Evolutionary conservation across 30 jellyfish, hydroid and myxozoan genomes (phyloP).

Genomic region (Turritopsis dohrnii): DNA sequence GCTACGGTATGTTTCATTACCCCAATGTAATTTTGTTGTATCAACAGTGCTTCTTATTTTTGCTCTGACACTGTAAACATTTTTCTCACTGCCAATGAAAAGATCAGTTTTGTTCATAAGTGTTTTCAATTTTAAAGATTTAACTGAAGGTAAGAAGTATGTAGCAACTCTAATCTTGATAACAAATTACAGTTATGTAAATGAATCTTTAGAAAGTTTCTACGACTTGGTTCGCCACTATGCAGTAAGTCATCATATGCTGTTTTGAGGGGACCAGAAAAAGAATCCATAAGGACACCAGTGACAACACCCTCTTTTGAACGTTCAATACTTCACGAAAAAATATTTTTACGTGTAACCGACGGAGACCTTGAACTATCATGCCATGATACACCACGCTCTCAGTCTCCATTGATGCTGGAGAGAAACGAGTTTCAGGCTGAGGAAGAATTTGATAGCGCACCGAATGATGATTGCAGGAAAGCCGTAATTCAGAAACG

Average conservation of each 20-base stretch:
- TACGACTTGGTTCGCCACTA: conserved; percentile 85
- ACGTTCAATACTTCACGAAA: conserved; percentile 24
- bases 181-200: too few species aligned
- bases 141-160: too few species aligned
- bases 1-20: conserved; percentile 54
- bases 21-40: too few species aligned
- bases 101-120: too few species aligned
- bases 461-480: neutral
- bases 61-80: too few species aligned
- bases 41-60: too few species aligned
- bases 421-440: conserved; percentile 83
- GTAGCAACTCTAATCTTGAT: too few species aligned
- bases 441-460: conserved; percentile 44
- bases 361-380: conserved; percentile 75
- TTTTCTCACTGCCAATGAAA: too few species aligned
- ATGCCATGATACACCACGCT: conserved; percentile 41
- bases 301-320: conserved; percentile 1
- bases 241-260: conserved; percentile 93
- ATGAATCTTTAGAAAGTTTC: conserved; percentile 63
- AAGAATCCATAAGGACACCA: conserved; percentile 15
- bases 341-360: conserved; percentile 28
- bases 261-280: conserved; percentile 57
- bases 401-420: conserved; percentile 46
- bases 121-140: too few species aligned
- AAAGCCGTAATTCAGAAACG: neutral